phyloP scores from a whole-genome alignment of 2,113 vertebrate species.

The Sialia sialis region DNA sequence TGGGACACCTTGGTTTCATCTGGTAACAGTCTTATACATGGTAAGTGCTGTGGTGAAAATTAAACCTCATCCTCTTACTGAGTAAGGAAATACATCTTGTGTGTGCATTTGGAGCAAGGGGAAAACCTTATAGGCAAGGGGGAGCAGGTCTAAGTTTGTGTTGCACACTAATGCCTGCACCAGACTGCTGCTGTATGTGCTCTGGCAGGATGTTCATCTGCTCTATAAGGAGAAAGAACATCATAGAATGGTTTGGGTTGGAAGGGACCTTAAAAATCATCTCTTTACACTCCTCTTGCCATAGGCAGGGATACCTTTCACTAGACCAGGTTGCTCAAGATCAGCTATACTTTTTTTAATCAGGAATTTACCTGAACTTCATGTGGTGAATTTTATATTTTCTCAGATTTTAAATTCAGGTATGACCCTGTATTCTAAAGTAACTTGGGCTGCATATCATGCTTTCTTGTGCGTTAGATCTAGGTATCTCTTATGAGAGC shows the following conservation, averaged over 20 bases:
- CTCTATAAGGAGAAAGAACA: background rate
- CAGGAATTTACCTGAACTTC: background rate
- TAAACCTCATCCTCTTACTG: background rate
- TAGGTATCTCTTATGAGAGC: background rate
- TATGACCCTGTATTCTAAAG: background rate
- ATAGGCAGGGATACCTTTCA: background rate
- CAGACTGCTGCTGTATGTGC: background rate
- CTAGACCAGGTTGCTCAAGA: background rate
- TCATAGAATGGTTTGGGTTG: background rate
- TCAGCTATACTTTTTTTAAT: background rate
- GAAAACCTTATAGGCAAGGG: no score
- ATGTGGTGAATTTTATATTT: background rate
- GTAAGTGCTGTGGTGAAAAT: constrained; percentile 66
- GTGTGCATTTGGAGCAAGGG: background rate
- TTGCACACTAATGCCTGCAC: background rate
- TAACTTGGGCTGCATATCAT: background rate
- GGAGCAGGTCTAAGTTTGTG: background rate
- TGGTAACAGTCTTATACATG: constrained; percentile 85
- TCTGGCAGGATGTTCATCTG: background rate
- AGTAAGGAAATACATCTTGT: background rate
- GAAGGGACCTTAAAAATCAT: background rate
- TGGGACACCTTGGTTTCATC: constrained; percentile 91
- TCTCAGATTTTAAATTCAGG: background rate
- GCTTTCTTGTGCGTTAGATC: background rate
- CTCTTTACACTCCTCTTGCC: background rate